Conservation (phyloP, 1,140 invertebrate species). For the Paracyclopina nana region DNA sequence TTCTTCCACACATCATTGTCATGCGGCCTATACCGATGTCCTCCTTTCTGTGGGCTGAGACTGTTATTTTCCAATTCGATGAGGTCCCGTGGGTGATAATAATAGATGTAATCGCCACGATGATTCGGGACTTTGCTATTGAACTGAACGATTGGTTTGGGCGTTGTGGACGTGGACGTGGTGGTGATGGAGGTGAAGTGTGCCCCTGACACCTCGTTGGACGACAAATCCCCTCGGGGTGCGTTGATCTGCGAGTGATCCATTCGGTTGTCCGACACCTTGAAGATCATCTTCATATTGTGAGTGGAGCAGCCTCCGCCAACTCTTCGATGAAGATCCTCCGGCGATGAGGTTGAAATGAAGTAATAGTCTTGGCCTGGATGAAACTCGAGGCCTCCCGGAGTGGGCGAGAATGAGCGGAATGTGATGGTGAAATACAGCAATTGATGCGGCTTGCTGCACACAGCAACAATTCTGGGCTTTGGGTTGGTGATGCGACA, state of each 20-base stretch:
- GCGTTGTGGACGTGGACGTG: background rate
- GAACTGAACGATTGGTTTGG: background rate
- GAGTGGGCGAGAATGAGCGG: conserved; percentile 82
- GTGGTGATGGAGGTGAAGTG: background rate
- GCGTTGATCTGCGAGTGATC: background rate
- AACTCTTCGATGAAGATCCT: conserved; percentile 69
- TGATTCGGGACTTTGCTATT: background rate
- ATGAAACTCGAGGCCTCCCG: conserved; percentile 76
- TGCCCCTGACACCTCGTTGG: background rate
- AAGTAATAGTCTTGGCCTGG: conserved; percentile 90
- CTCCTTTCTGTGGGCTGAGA: background rate
- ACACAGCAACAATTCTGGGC: conserved; percentile 77
- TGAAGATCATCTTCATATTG: conserved; percentile 91
- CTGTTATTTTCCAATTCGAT: conserved; percentile 4
- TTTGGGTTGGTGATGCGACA: conserved; percentile 83
- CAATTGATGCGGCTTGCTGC: conserved; percentile 77
- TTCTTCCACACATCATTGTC: conserved; percentile 12
- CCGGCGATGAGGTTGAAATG: conserved; percentile 75
- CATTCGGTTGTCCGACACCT: conserved; percentile 33
- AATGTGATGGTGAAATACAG: conserved; percentile 94
- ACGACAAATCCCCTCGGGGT: background rate
- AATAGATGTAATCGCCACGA: conserved; percentile 10
- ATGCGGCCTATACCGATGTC: background rate
- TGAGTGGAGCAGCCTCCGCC: conserved; percentile 70
- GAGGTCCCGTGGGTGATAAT: conserved; percentile 11